Base-by-base conservation (phyloP, 2,888 invertebrate species). In the Cephus nigrinus region DNA sequence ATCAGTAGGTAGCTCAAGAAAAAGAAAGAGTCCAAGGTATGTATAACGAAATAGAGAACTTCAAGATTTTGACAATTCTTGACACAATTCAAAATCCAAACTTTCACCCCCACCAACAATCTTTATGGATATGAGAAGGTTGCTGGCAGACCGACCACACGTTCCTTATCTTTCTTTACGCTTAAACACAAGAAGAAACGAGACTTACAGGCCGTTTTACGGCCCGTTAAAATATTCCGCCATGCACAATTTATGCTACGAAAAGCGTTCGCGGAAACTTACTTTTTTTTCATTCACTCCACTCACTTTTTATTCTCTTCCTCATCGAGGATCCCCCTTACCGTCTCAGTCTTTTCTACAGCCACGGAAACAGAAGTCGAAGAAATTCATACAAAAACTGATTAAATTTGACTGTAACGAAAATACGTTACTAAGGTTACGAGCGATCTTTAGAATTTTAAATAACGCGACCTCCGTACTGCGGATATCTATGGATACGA, bases 191-290 rank as follows among this genome's bases (percentile, higher is more conserved):
- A 82, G 82, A 81, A 86, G 85, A 86, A 84, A 32, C 71, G 32
- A 71, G n/a, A 74, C 30, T 12, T 23, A 11, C 74, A 9, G 9
- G 32, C 35, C 30, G 71, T n/a, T 74, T 74, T 86, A 30, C 83
- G 83, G 85, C 85, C 88, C 85, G 86, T 88, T 88, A 88, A 88
- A 88, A 88, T 86, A 85, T 88, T 88, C 88, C 88, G 86, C 88
- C 84, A 85, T 88, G 88, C 88, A 86, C 88, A 88, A 87, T 88
- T 88, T 88, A 86, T 86, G 86, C 86, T 82, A 82, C 82, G 84
- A 85, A 84, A 68, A 69, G 36, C 55, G 75, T 30, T 4, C n/a
- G 35, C 30, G 74, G 36, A 33, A 74, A 74, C 30, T 35, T 12
- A 35, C 31, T 15, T 78, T 76, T 69, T 33, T 11, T 74, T 33